Evolutionary conservation across 2,113 vertebrate genomes (phyloP).

Genomic region (Regulus satrapa): DNA sequence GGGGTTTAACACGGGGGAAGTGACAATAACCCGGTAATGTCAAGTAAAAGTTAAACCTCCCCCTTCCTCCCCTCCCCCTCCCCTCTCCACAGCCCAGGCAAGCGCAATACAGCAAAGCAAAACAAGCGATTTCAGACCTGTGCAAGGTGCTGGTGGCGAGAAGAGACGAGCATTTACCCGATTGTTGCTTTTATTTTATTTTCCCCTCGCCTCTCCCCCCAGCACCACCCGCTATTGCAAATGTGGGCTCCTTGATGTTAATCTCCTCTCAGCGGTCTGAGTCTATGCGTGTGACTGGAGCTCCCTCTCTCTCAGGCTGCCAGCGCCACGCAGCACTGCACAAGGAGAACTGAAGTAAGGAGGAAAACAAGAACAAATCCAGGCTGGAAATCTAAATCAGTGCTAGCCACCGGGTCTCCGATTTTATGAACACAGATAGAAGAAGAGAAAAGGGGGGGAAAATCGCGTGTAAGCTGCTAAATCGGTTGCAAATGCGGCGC

Average conservation of each 20-base stretch:
- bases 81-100: constrained; percentile 10
- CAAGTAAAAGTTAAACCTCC: constrained; percentile 54
- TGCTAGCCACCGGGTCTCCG: background rate
- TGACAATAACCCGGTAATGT: constrained; percentile 15
- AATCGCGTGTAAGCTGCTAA: background rate
- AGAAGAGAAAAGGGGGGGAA: background rate
- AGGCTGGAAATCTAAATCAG: constrained; percentile 45
- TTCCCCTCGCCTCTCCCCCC: background rate
- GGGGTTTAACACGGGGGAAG: background rate
- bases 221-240: constrained; percentile 28
- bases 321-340: constrained; percentile 53
- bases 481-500: background rate
- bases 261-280: constrained; percentile 8
- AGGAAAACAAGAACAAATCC: constrained; percentile 17
- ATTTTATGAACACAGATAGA: background rate
- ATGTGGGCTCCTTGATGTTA: constrained; percentile 42
- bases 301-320: constrained; percentile 52
- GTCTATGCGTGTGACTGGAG: constrained; percentile 54
- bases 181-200: constrained; percentile 41
- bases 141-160: constrained; percentile 21
- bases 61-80: constrained; percentile 28
- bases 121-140: constrained; percentile 53
- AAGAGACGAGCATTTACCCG: constrained; percentile 14
- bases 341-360: constrained; percentile 31
- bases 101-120: constrained; percentile 48